Percentiles rank a stretch among this genome's conserved stretches.
These are phyloP conservation scores for Formicarius rufipectus DNA, from an alignment of 2,113 vertebrate genomes.

Conservation along the genomic window DNA sequence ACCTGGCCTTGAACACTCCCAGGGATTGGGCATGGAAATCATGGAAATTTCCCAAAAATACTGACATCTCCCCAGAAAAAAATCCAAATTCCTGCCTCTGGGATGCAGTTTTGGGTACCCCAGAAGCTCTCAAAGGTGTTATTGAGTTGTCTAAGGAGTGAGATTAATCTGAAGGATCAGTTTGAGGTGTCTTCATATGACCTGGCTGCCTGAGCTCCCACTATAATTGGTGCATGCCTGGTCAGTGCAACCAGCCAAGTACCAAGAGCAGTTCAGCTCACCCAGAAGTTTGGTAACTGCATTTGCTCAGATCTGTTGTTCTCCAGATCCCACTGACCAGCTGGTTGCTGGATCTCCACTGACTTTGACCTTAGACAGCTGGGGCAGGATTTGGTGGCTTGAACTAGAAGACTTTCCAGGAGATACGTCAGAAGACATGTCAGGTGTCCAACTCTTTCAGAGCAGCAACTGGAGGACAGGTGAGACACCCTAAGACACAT, in stretches of 20 bases:
- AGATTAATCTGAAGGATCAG: neutral
- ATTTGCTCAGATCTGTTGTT: neutral
- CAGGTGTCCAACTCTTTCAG: neutral
- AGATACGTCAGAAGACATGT: neutral
- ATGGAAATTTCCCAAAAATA: neutral
- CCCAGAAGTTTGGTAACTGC: neutral
- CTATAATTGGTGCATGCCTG: neutral
- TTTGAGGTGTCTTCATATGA: neutral
- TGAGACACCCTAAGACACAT: neutral
- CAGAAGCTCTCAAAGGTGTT: neutral
- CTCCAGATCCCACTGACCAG: neutral
- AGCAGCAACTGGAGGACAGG: neutral
- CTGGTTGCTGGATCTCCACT: neutral
- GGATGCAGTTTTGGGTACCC: neutral
- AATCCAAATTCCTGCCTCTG: neutral
- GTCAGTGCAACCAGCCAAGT: neutral
- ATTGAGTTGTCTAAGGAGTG: neutral
- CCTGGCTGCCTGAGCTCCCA: neutral
- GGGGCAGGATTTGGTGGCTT: neutral
- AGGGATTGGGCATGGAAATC: neutral
- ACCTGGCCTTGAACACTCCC: neutral
- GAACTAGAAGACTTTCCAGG: neutral
- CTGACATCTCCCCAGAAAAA: neutral
- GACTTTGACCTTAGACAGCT: neutral
- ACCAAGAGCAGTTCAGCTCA: neutral